Conservation (phyloP, 2,113 vertebrate species). For the Mesocricetus auratus region DNA sequence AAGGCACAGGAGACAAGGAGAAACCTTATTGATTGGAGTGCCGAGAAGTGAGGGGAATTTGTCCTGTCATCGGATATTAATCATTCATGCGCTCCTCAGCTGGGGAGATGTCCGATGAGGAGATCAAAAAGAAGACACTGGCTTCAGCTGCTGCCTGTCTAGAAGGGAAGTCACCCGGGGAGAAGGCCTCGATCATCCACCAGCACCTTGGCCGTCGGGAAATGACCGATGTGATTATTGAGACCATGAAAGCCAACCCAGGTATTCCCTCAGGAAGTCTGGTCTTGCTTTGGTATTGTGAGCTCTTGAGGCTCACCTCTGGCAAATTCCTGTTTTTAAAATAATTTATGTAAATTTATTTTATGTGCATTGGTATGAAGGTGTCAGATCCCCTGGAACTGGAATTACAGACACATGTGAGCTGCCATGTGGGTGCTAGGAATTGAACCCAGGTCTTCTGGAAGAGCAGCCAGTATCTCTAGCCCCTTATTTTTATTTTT, state of each 20-base stretch:
- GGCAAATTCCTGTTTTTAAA: background rate
- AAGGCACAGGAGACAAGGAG: background rate
- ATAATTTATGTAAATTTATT: too few relatives aligned
- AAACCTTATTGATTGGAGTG: background rate
- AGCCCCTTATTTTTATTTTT: background rate
- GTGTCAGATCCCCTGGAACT: too few relatives aligned
- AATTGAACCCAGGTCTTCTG: too few relatives aligned
- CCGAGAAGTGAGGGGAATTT: conserved; percentile 28
- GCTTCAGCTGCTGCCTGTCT: conserved; percentile 88
- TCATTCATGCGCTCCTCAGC: conserved; percentile 83
- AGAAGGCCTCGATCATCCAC: conserved; percentile 92
- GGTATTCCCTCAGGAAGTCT: conserved; percentile 81
- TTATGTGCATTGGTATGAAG: too few relatives aligned
- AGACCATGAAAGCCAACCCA: conserved; percentile 92
- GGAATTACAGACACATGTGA: too few relatives aligned
- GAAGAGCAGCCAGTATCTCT: too few relatives aligned
- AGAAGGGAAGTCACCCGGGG: conserved; percentile 92
- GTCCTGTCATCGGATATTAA: conserved; percentile 54
- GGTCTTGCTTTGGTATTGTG: background rate
- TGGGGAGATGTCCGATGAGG: conserved; percentile 92
- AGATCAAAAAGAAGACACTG: conserved; percentile 90
- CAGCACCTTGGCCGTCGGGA: conserved; percentile 97
- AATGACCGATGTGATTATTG: conserved; percentile 98
- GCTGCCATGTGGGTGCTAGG: too few relatives aligned
- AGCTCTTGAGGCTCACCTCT: background rate